These are phyloP conservation scores for Heliconius erato DNA, from an alignment of 2,888 invertebrate species.

Conservation along the genomic window DNA sequence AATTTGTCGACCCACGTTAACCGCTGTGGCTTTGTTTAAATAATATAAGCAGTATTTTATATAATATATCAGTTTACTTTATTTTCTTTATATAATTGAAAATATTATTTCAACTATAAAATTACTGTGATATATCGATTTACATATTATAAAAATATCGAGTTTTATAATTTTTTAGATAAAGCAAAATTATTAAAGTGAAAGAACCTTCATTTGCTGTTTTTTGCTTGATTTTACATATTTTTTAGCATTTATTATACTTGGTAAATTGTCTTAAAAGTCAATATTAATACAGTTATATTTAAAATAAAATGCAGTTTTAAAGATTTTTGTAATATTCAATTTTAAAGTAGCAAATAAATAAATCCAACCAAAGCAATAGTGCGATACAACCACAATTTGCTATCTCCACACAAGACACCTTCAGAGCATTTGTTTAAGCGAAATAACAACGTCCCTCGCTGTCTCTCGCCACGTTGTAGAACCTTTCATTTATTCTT, in stretches of 20 bases:
- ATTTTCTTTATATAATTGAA: background rate
- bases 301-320: too few species aligned
- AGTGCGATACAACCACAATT: slow-evolving; percentile 17
- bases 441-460: slow-evolving; percentile 7
- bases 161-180: too few species aligned
- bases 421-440: slow-evolving; percentile 6
- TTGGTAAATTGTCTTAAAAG: too few species aligned
- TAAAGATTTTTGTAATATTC: background rate
- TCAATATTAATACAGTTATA: too few species aligned
- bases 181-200: too few species aligned
- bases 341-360: background rate
- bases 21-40: background rate
- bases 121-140: too few species aligned
- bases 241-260: too few species aligned
- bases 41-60: background rate
- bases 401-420: slow-evolving; percentile 1
- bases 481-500: background rate
- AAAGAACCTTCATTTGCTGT: too few species aligned
- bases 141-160: too few species aligned
- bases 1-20: slow-evolving; percentile 16
- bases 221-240: too few species aligned
- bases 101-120: background rate
- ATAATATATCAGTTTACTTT: background rate
- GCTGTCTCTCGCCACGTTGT: slow-evolving; percentile 7
- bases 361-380: background rate